Evolutionary conservation across 2,113 vertebrate species (phyloP), one percentile per base, ranked within the genome.

Genomic region (Pteronura brasiliensis): DNA sequence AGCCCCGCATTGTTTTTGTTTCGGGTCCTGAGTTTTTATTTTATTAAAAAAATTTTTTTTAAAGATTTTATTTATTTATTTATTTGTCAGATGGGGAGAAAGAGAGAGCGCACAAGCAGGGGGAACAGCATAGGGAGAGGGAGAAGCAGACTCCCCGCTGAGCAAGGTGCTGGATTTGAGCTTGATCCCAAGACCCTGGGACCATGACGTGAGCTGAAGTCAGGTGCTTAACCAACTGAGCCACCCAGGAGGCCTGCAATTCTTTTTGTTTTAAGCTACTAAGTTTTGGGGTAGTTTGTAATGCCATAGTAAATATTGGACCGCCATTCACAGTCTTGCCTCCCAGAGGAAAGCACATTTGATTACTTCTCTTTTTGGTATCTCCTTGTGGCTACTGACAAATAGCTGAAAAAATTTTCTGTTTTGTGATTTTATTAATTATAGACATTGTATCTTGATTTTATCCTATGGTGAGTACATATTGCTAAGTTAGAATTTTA

Each of bases 371-470:
- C n/a, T 25, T 81, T 93, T 95, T 85, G 34, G 10, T 39, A 23
- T 59, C 55, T 84, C 90, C 36, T 95, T 6, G 61, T 91, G 67
- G 21, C 49, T 87, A 11, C 31, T 49, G 52, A 86, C 23, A 91
- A 27, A 36, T 14, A 55, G 1, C 15, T 1, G 27, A 76, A 76
- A 27, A 79, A 2, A 44, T 31, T 69, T 97, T 89, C 27, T 77
- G 27, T 67, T 49, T 82, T 72, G 61, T 87, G 72, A 86, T 91
- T 91, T 91, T 94, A 80, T 63, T 95, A 61, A 63, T 71, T 72
- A 29, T 55, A 59, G 23, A 36, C 29, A 42, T 87, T 84, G 17
- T 17, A 10, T 57, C 55, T 42, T 90, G 85, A 65, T 95, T 69
- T 88, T 95, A n/a, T 79, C 47, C 36, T 49, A 6, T 21, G 61